These are phyloP conservation scores for Brotula barbata DNA, from an alignment of 2,797 vertebrate species.

Conservation along the genomic window DNA sequence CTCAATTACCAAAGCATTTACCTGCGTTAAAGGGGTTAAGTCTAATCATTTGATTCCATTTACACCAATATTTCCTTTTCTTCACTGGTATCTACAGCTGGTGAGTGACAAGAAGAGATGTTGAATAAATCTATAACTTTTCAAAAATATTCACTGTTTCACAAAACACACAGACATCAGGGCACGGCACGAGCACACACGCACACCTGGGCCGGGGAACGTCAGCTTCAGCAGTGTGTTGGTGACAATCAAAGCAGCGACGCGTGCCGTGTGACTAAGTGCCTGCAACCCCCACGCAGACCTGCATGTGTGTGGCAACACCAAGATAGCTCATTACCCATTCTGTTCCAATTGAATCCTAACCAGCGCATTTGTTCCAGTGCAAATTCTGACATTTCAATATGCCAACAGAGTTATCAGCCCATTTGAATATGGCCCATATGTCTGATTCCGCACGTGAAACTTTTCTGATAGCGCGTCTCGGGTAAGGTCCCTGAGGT, in stretches of 20 bases:
- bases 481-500: neutral
- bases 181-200: too few relatives aligned
- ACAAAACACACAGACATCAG: conserved; percentile 12
- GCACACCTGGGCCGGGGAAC: conserved; percentile 1
- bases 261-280: conserved; percentile 64
- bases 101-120: neutral
- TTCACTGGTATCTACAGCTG: too few relatives aligned
- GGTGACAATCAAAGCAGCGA: conserved; percentile 61
- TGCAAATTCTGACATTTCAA: conserved; percentile 84
- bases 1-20: too few relatives aligned
- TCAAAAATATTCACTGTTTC: too few relatives aligned
- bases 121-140: neutral
- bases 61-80: too few relatives aligned
- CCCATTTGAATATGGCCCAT: conserved; percentile 65
- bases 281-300: conserved; percentile 56
- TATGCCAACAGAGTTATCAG: conserved; percentile 70
- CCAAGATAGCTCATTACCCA: conserved; percentile 67
- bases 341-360: conserved; percentile 72
- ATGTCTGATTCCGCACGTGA: conserved; percentile 48
- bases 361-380: conserved; percentile 73
- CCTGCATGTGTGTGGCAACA: conserved; percentile 62
- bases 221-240: conserved; percentile 24
- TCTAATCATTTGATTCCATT: too few relatives aligned
- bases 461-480: conserved; percentile 41
- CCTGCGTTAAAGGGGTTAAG: too few relatives aligned